Conservation (phyloP, 2,113 vertebrate species). For the Cynoglossus semilaevis region DNA sequence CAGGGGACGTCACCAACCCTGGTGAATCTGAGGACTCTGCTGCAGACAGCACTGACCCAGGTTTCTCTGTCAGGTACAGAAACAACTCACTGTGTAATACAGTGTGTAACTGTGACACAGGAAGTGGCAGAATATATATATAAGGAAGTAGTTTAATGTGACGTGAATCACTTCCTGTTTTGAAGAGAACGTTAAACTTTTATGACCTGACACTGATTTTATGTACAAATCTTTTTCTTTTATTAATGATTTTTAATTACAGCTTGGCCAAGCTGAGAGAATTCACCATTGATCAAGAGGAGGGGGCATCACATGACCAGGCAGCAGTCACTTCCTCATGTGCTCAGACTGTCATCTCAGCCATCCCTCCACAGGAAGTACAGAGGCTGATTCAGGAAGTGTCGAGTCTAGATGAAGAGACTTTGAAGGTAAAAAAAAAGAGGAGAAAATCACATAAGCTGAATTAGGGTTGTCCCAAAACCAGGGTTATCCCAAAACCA, state of each 20-base stretch:
- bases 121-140: too few relatives aligned
- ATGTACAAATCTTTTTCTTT: not conserved
- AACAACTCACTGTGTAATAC: too few relatives aligned
- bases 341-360: constrained; percentile 85
- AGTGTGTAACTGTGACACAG: too few relatives aligned
- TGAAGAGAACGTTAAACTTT: too few relatives aligned
- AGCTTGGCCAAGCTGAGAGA: constrained; percentile 87
- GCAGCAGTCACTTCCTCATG: constrained; percentile 49
- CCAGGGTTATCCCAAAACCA: too few relatives aligned
- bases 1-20: not conserved
- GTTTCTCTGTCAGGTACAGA: constrained; percentile 89
- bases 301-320: constrained; percentile 52
- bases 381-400: constrained; percentile 86
- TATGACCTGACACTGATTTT: not conserved
- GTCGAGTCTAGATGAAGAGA: constrained; percentile 81
- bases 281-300: constrained; percentile 73
- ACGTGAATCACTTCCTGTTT: too few relatives aligned
- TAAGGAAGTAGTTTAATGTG: too few relatives aligned
- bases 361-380: constrained; percentile 83
- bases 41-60: constrained; percentile 68
- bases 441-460: too few relatives aligned
- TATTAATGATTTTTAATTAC: constrained; percentile 2
- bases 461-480: too few relatives aligned
- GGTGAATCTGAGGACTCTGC: constrained; percentile 29
- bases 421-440: constrained; percentile 78